These are phyloP conservation scores for Samia ricini DNA, from an alignment of 1,140 invertebrate genomes.

Conservation along the genomic window DNA sequence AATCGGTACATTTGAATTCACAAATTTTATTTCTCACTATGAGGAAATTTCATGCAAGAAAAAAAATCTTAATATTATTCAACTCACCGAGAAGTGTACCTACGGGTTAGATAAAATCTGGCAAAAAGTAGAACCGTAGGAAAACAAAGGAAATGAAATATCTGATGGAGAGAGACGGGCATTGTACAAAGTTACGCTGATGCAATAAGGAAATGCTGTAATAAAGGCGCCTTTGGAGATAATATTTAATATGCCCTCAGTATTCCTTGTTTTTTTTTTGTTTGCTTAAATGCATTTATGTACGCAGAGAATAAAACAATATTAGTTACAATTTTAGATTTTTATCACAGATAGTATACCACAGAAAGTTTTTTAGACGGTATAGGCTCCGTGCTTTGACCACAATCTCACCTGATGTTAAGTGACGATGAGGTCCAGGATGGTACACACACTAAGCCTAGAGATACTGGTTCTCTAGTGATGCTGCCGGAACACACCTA, in stretches of 20 bases:
- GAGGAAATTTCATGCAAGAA: neutral
- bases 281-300: conserved; percentile 1
- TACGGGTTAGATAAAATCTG: conserved; percentile 15
- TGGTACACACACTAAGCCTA: too few species aligned
- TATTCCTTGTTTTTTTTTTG: neutral
- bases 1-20: neutral
- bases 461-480: too few species aligned
- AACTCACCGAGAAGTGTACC: neutral
- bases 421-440: too few species aligned
- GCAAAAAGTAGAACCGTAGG: conserved; percentile 5
- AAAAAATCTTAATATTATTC: conserved; percentile 12
- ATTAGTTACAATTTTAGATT: too few species aligned
- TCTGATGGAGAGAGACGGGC: conserved; percentile 4
- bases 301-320: neutral
- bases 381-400: too few species aligned
- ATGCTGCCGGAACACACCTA: too few species aligned
- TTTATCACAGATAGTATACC: too few species aligned
- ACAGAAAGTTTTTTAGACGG: too few species aligned
- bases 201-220: conserved; percentile 11
- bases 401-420: too few species aligned
- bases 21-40: neutral
- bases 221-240: conserved; percentile 10
- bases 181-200: conserved; percentile 4
- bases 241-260: neutral
- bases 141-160: conserved; percentile 12